phyloP scores from a whole-genome alignment of 2,113 vertebrate species.

The Balaenoptera acutorostrata region DNA sequence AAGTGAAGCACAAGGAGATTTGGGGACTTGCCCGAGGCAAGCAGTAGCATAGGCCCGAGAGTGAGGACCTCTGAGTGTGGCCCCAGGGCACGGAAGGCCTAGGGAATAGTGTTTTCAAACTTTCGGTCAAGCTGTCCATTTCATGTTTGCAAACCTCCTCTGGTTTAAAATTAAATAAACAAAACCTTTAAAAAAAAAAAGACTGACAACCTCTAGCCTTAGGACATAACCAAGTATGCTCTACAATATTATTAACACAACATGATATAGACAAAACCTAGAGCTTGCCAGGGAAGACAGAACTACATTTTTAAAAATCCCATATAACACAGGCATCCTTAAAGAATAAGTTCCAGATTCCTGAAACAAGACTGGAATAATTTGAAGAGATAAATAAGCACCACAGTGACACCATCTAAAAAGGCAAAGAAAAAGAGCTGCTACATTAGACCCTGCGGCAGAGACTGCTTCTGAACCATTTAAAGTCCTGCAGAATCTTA shows the following conservation, averaged over 20 bases:
- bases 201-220: not conserved
- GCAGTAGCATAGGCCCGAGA: not conserved
- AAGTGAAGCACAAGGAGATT: constrained; percentile 20
- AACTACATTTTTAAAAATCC: not conserved
- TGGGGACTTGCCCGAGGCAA: constrained; percentile 26
- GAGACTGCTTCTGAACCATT: not conserved
- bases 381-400: not conserved
- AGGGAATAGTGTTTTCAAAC: not conserved
- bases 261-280: not conserved
- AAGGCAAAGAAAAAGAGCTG: not conserved
- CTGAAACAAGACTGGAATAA: not conserved
- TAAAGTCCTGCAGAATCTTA: not conserved
- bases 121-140: constrained; percentile 13
- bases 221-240: not conserved
- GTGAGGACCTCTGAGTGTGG: not conserved
- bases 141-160: constrained; percentile 9
- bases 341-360: not conserved
- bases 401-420: not conserved
- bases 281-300: not conserved
- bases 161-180: constrained; percentile 35
- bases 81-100: not conserved
- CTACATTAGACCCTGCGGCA: fast-evolving
- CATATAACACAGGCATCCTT: not conserved
- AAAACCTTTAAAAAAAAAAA: not conserved
- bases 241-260: not conserved